Evolutionary conservation across 2,797 vertebrate genomes (phyloP), one percentile per base, ranked within the genome.

Genomic region (Avahi laniger): DNA sequence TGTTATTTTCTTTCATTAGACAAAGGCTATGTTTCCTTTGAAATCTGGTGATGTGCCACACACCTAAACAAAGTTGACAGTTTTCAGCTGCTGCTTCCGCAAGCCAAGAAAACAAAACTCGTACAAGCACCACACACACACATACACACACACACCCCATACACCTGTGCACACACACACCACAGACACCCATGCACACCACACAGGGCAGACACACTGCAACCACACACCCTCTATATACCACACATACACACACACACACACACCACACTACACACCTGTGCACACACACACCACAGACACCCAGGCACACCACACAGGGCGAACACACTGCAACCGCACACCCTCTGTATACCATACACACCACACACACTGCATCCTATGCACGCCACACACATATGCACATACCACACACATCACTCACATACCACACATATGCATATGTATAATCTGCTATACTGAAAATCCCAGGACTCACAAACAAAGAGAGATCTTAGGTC

Each of bases 11-110:
- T 95, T 92, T 98, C 92, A 93, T 97, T 97, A 96, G 81, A 4
- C 0, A 95, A 96, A 97, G 65, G 20, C 89, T 96, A 92, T 97
- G 93, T 92, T 97, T 98, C 94, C 72, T 90, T 96, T 0, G 0
- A 92, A 97, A 98, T 97, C 95, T 97, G 98, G 97, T 98, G 97
- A 98, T 96, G 87, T 72, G 96, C 95, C 97, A 98, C 97, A 97
- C 96, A 97, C 91, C 97, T 98, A 95, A 98, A 97, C 57, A 92
- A 85, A 98, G 94, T 92, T 98, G 98, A 98, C 96, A 94, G 94
- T 97, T 97, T 98, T 98, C 97, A 98, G 97, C 97, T 98, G 97
- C 96, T 5, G 2, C 92, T 98, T 97, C 97, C 97, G 4, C 14
- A 33, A 88, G 92, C 20, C 97, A 98, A 98, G 97, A 95, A 98